Conservation (phyloP, 2,113 vertebrate genomes). For the Bos indicus region DNA sequence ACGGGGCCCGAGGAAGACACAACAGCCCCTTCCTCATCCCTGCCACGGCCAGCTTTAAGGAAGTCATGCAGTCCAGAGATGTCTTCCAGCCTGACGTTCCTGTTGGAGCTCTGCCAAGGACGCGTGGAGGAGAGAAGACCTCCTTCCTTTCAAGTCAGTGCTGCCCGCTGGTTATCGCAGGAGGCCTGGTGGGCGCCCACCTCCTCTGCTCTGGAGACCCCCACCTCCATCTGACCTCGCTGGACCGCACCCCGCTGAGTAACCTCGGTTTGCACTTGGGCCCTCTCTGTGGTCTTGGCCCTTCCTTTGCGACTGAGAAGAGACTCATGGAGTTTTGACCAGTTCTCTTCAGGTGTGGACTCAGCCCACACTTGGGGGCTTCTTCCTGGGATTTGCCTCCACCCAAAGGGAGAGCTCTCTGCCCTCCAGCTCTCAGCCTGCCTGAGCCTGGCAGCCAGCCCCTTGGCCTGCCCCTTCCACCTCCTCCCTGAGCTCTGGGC, state of each 20-base stretch:
- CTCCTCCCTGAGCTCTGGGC: background rate
- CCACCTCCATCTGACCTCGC: rapidly evolving
- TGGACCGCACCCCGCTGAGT: background rate
- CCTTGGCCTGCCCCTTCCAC: background rate
- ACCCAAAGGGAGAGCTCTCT: background rate
- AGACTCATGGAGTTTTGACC: background rate
- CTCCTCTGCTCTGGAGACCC: background rate
- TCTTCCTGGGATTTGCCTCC: background rate
- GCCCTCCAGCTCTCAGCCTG: background rate
- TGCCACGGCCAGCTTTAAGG: background rate
- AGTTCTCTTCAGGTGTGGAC: background rate
- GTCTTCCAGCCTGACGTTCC: constrained; percentile 1
- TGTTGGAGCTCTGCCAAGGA: background rate
- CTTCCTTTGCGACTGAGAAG: background rate
- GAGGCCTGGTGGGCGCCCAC: background rate
- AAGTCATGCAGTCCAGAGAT: background rate
- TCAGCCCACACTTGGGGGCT: rapidly evolving
- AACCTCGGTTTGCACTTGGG: background rate
- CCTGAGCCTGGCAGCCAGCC: background rate
- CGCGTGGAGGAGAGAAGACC: background rate
- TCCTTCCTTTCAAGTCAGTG: background rate
- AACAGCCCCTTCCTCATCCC: background rate
- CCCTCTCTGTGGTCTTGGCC: background rate
- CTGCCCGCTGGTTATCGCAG: background rate
- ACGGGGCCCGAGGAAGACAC: background rate